A percentile compares a stretch with the other conserved stretches of the same genome.
These are phyloP conservation scores for Platycheirus albimanus DNA, from an alignment of 2,888 invertebrate species.

Conservation along the genomic window DNA sequence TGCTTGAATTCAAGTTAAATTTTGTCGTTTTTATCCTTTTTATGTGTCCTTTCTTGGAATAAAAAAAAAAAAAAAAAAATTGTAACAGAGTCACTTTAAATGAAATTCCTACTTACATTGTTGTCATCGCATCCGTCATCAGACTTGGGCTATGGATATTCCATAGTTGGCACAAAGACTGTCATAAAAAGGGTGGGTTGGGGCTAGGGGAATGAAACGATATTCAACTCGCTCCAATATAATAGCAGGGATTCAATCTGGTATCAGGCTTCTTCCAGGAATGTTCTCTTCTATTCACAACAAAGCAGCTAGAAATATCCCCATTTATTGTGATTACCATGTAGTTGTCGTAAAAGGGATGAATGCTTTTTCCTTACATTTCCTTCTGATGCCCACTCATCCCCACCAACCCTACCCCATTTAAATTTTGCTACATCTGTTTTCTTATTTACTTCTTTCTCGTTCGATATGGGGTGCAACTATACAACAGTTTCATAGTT, in stretches of 20 bases:
- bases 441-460: conserved; percentile 24
- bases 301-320: conserved; percentile 65
- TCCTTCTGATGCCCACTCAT: not conserved
- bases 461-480: conserved; percentile 11
- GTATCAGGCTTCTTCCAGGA: conserved; percentile 45
- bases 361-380: conserved; percentile 34
- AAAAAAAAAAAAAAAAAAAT: not conserved
- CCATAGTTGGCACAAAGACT: conserved; percentile 47
- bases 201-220: not conserved
- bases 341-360: conserved; percentile 64
- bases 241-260: conserved; percentile 60
- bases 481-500: conserved; percentile 54
- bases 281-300: conserved; percentile 44
- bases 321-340: conserved; percentile 73
- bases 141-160: conserved; percentile 18
- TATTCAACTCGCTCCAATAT: conserved; percentile 5
- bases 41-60: conserved; percentile 7
- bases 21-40: conserved; percentile 22
- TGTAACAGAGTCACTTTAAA: conserved; percentile 52
- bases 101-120: conserved; percentile 71
- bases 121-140: conserved; percentile 67
- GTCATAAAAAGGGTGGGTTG: not conserved
- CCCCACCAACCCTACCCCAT: not conserved
- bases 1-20: conserved; percentile 20
- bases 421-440: conserved; percentile 30